Evolutionary conservation across 2,113 vertebrate genomes (phyloP).

Genomic region (Ptilorrhoa leucosticta): DNA sequence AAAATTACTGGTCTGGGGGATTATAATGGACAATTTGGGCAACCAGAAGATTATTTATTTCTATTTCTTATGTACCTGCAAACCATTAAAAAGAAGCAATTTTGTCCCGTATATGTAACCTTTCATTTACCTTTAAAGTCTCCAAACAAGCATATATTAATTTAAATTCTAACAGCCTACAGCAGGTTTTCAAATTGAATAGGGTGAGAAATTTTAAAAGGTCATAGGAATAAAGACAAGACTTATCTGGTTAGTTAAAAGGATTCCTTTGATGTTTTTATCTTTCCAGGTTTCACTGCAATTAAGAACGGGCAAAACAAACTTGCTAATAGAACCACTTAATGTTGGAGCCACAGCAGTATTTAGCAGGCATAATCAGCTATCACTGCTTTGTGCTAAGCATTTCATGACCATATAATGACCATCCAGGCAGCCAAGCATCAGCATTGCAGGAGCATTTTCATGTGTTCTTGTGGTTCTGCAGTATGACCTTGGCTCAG

Average conservation of each 20-base stretch:
- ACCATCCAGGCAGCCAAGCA: not conserved
- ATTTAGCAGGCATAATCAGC: not conserved
- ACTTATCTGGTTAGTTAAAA: not conserved
- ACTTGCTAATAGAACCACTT: not conserved
- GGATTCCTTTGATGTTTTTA: conserved; percentile 17
- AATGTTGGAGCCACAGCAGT: not conserved
- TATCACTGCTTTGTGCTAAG: not conserved
- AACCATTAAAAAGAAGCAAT: not conserved
- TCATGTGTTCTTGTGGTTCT: not conserved
- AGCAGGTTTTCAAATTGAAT: not conserved
- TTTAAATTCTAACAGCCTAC: not conserved
- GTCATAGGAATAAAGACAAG: not conserved
- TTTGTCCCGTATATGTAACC: not conserved
- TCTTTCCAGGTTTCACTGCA: conserved; percentile 32
- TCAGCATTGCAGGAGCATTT: not conserved
- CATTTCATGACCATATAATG: not conserved
- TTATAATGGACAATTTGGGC: not conserved
- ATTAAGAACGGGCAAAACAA: not conserved
- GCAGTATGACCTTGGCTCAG: not conserved
- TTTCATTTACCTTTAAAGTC: not conserved
- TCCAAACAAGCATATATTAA: not conserved
- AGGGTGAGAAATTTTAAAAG: not conserved
- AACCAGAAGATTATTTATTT: not conserved
- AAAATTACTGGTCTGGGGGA: not conserved
- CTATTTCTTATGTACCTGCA: not conserved